Percentiles rank a stretch among this genome's conserved stretches.
Conservation (phyloP, 2,888 invertebrate species). For the Dysmachus trigonus region DNA sequence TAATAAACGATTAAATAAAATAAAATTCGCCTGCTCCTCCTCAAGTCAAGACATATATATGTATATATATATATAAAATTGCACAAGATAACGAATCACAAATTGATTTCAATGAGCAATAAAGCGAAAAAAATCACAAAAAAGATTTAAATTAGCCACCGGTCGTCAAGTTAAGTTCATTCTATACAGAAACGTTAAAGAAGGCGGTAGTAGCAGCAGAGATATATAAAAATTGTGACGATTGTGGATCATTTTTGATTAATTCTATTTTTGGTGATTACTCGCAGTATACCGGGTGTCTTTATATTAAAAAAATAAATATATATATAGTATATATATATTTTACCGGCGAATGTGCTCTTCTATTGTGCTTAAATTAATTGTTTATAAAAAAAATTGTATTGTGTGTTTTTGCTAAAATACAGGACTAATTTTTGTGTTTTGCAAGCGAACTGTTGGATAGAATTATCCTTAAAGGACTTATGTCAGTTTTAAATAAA, state of each 20-base stretch:
- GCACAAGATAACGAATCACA: constrained; percentile 29
- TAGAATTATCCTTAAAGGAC: constrained; percentile 55
- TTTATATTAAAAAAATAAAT: not conserved
- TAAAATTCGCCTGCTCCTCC: not conserved
- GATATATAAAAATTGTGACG: not conserved
- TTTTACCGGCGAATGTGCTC: constrained; percentile 52
- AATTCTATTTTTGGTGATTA: constrained; percentile 30
- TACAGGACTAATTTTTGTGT: not conserved
- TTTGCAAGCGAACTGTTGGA: not conserved
- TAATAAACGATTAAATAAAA: constrained; percentile 22
- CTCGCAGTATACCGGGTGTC: not conserved
- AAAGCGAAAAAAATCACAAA: constrained; percentile 34
- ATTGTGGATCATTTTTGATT: not conserved
- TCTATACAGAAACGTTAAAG: not conserved
- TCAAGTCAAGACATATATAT: constrained; percentile 27
- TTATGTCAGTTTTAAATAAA: constrained; percentile 63
- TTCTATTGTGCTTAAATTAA: constrained; percentile 41
- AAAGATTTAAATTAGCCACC: constrained; percentile 41
- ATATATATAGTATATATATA: too few relatives aligned
- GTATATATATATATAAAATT: too few relatives aligned
- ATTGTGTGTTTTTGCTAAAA: constrained; percentile 11
- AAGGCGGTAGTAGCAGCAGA: not conserved
- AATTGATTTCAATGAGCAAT: constrained; percentile 38
- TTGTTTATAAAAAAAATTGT: constrained; percentile 25
- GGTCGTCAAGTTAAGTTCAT: constrained; percentile 39